phyloP scores from a whole-genome alignment of 2,888 invertebrate genomes.

The Carabus problematicus region DNA sequence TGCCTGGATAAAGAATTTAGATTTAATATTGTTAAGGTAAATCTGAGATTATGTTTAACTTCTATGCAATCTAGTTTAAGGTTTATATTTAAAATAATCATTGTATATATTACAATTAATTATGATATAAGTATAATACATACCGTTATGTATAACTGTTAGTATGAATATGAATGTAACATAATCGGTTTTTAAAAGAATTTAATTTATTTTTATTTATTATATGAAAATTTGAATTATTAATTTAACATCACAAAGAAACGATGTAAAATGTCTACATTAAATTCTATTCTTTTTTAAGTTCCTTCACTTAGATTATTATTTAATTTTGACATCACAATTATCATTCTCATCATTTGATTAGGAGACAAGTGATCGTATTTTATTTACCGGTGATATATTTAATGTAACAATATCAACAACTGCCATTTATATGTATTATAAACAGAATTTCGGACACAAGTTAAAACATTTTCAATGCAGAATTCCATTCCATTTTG shows the following conservation, averaged over 20 bases:
- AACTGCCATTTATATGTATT: conserved; percentile 28
- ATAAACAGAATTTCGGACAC: background rate
- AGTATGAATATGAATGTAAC: background rate
- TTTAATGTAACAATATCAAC: conserved; percentile 9
- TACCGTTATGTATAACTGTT: background rate
- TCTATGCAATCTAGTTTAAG: conserved; percentile 21
- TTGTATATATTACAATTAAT: conserved; percentile 4
- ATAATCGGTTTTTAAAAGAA: background rate
- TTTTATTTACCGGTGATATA: background rate
- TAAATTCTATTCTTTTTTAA: conserved; percentile 9
- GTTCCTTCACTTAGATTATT: background rate
- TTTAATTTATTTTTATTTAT: conserved; percentile 3
- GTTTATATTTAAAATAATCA: conserved; percentile 30
- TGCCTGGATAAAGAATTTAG: too few species aligned
- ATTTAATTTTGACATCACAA: conserved; percentile 18
- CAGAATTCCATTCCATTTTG: conserved; percentile 18
- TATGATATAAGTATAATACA: background rate
- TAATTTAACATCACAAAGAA: conserved; percentile 17
- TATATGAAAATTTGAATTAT: conserved; percentile 14
- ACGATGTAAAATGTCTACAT: conserved; percentile 4
- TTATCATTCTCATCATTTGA: background rate
- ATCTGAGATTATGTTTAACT: background rate
- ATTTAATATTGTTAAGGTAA: too few species aligned
- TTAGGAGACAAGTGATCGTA: too few species aligned
- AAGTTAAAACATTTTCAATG: background rate